phyloP scores from a whole-genome alignment of 2,797 vertebrate species.

The Balearica regulorum region DNA sequence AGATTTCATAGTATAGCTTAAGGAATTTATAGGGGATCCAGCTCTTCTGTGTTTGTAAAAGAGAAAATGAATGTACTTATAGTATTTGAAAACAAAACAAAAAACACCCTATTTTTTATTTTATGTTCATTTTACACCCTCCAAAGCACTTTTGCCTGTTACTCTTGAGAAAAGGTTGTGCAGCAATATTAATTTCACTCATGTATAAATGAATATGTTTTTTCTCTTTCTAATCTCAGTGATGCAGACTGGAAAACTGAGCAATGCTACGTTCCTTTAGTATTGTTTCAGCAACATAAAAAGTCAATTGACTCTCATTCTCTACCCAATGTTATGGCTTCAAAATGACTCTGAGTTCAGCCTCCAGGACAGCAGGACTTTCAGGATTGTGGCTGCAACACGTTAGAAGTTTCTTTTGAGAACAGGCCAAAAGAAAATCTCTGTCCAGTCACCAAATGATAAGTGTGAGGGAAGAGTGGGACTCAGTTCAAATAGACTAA shows the following conservation, averaged over 20 bases:
- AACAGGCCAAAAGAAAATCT: not conserved
- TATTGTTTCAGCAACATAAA: not conserved
- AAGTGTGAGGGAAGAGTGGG: not conserved
- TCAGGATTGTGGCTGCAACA: not conserved
- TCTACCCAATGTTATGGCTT: not conserved
- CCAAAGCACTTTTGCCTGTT: not conserved
- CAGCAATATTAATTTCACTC: not conserved
- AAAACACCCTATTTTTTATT: not conserved
- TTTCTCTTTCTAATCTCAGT: not conserved
- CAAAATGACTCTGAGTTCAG: not conserved
- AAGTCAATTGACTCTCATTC: not conserved
- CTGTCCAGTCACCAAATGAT: not conserved
- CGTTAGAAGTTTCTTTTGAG: not conserved
- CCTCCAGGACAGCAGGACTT: not conserved
- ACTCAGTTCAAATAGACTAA: not conserved
- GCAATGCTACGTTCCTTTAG: not conserved
- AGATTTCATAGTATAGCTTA: not conserved
- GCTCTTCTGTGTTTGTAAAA: not conserved
- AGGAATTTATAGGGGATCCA: not conserved
- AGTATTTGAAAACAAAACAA: not conserved
- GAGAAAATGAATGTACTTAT: not conserved
- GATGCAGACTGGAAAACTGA: not conserved
- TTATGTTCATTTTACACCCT: not conserved
- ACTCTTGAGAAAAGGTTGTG: not conserved
- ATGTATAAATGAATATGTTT: not conserved